phyloP scores from a whole-genome alignment of 2,888 invertebrate genomes.

The Augiades crinisus region DNA sequence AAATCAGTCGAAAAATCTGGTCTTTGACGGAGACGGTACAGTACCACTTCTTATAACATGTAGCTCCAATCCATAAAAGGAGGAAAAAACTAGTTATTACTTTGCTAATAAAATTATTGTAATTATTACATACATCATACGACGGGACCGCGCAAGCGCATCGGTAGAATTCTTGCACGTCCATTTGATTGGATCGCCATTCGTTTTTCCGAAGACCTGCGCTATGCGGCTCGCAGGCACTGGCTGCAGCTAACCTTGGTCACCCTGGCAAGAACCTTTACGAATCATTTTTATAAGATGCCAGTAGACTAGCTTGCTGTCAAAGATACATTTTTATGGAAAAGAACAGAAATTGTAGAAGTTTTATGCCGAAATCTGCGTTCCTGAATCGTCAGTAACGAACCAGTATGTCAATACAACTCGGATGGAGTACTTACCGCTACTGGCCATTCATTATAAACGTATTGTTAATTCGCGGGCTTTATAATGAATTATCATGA shows the following conservation, averaged over 20 bases:
- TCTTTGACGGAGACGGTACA: not conserved
- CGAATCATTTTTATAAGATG: no score
- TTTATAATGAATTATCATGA: no score
- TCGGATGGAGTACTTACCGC: no score
- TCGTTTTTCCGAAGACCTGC: not conserved
- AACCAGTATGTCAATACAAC: no score
- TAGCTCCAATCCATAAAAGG: not conserved
- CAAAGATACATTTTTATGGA: no score
- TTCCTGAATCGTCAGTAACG: no score
- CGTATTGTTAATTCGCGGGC: no score
- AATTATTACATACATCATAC: slow-evolving; percentile 5
- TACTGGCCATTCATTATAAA: no score
- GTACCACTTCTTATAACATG: not conserved
- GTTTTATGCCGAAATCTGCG: no score
- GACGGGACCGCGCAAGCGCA: slow-evolving; percentile 1
- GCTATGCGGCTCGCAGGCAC: not conserved
- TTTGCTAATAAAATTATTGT: slow-evolving; percentile 11
- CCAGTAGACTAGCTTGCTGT: no score
- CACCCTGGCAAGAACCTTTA: not conserved
- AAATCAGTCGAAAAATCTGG: slow-evolving; percentile 8
- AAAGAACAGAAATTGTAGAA: no score
- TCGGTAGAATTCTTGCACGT: slow-evolving; percentile 2
- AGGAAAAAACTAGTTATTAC: not conserved
- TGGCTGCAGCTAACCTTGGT: not conserved
- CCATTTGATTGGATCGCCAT: not conserved